Base-by-base conservation (phyloP, 2,797 vertebrate genomes). In the Esox masquinongy region DNA sequence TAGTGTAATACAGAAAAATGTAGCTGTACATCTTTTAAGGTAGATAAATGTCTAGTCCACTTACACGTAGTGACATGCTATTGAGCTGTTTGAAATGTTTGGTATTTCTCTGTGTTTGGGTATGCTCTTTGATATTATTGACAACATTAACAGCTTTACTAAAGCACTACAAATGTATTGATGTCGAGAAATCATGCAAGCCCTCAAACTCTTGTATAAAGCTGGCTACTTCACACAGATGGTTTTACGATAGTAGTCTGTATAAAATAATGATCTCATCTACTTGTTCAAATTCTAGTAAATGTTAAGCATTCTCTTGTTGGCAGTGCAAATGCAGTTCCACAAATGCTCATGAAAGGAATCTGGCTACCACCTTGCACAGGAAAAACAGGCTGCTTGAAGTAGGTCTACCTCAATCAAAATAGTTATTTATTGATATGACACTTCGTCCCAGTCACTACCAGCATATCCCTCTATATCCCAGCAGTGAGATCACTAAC, bases 281-380 rank as follows among this genome's bases (percentile, higher is more conserved):
- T 61, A 73, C 70, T 76, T 50, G 69, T 76, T 82, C 73, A 75
- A 75, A 80, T 83, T 74, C 36, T 47, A 36, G 77, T 39, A 75
- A 83, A 84, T 80, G 80, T 53, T 66, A 61, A 51, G 82, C 80
- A 84, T 86, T 72, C 76, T 74, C 68, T 74, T n/a, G 36, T 64
- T 16, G 3, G 69, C 78, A 64, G 43, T 51, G 26, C 53, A 31
- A 75, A 67, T 14, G 22, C 29, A 76, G 68, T 75, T 76, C 69
- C 63, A 75, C 68, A 50, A 39, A 72, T 83, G 63, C 78, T 77
- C 79, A 75, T 67, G 68, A 26, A 72, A 71, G 53, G 74, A 74
- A 61, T 69, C 24, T 68, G 66, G 71, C 74, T 77, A 64, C 66
- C 74, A 26, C 51, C 69, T 1, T n/a, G 26, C 49, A 59, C 43